Conservation (phyloP, 2,888 invertebrate species). For the Apotomis turbidana region DNA sequence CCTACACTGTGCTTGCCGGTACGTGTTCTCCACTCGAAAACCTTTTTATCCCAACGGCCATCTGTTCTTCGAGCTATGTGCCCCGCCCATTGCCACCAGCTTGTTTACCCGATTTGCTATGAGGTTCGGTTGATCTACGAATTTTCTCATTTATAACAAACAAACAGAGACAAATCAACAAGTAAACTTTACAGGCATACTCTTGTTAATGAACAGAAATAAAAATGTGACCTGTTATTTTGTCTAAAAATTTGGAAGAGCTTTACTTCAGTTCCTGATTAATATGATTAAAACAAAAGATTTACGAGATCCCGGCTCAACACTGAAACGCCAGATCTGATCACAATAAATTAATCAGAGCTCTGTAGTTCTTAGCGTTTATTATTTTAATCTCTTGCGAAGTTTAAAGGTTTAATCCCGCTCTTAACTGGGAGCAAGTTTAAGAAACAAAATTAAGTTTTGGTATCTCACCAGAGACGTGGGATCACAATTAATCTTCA, state of each 20-base stretch:
- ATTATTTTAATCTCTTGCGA: slow-evolving; percentile 43
- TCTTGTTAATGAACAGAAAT: no score
- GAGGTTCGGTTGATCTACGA: no score
- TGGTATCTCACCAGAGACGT: slow-evolving; percentile 65
- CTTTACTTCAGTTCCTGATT: background rate
- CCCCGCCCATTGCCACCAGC: no score
- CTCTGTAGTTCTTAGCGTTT: slow-evolving; percentile 39
- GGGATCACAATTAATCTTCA: slow-evolving; percentile 76
- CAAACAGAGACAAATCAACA: no score
- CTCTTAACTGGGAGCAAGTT: slow-evolving; percentile 67
- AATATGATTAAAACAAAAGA: background rate
- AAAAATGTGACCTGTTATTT: background rate
- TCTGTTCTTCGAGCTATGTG: no score
- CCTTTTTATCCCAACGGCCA: no score
- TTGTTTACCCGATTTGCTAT: no score
- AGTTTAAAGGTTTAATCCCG: slow-evolving; percentile 62
- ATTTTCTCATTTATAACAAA: no score
- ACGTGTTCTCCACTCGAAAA: no score
- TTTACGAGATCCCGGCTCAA: background rate
- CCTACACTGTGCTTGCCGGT: no score
- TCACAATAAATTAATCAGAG: slow-evolving; percentile 33
- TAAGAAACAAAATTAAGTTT: slow-evolving; percentile 77
- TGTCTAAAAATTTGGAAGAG: background rate
- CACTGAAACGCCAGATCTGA: slow-evolving; percentile 10
- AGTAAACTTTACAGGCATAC: no score